Conservation (phyloP, 2,113 vertebrate species). For the Sinosuthora webbiana region DNA sequence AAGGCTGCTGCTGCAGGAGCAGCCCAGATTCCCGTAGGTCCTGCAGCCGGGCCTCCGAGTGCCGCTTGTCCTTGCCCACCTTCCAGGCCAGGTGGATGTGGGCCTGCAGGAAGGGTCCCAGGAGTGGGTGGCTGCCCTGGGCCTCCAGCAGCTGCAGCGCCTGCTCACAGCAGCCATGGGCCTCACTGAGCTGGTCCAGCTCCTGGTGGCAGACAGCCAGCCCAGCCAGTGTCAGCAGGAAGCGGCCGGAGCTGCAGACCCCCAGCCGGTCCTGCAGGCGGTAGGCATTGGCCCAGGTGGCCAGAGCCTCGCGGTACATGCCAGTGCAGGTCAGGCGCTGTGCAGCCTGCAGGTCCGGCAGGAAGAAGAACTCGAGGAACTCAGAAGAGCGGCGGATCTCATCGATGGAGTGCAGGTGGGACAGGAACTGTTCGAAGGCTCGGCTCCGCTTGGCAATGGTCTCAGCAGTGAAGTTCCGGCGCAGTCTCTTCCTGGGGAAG, state of each 20-base stretch:
- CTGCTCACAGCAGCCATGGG: slow-evolving; percentile 82
- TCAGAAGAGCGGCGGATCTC: slow-evolving; percentile 75
- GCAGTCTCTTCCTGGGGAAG: slow-evolving; percentile 91
- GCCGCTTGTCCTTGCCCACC: slow-evolving; percentile 87
- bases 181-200: slow-evolving; percentile 83
- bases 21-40: slow-evolving; percentile 77
- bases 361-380: slow-evolving; percentile 89
- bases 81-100: slow-evolving; percentile 90
- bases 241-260: slow-evolving; percentile 68
- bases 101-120: slow-evolving; percentile 83
- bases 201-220: slow-evolving; percentile 89
- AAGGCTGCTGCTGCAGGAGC: slow-evolving; percentile 75
- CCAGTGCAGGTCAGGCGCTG: slow-evolving; percentile 87
- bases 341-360: slow-evolving; percentile 80
- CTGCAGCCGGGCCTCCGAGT: slow-evolving; percentile 82
- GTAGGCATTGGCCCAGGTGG: slow-evolving; percentile 84
- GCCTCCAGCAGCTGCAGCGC: slow-evolving; percentile 77
- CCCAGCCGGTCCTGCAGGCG: slow-evolving; percentile 86
- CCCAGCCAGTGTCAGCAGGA: slow-evolving; percentile 84
- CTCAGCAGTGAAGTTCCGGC: slow-evolving; percentile 87
- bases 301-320: slow-evolving; percentile 84
- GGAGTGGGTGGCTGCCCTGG: slow-evolving; percentile 78
- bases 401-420: slow-evolving; percentile 82
- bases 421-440: slow-evolving; percentile 92
- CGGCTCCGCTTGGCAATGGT: slow-evolving; percentile 93